Conservation (phyloP, 1,140 invertebrate species). For the Anthonomus grandis region DNA sequence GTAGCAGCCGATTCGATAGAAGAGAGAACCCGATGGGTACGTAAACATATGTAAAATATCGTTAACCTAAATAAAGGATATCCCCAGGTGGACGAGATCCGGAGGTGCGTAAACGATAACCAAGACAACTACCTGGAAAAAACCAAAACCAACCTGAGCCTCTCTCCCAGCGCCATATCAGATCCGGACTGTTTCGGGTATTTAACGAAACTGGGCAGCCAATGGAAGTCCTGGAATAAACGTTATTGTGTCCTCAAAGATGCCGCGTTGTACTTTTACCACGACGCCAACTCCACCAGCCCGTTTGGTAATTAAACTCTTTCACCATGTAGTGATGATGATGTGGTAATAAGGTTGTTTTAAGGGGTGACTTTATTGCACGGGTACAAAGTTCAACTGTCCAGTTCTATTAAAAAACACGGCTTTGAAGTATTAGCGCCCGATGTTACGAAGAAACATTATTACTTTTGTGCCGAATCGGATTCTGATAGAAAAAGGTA, state of each 20-base stretch:
- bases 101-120: conserved; percentile 61
- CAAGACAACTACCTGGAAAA: conserved; percentile 76
- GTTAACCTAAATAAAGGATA: conserved; percentile 27
- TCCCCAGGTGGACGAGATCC: conserved; percentile 60
- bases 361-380: conserved; percentile 86
- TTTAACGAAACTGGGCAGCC: conserved; percentile 75
- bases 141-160: conserved; percentile 64
- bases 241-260: conserved; percentile 94
- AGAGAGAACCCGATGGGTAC: conserved; percentile 67
- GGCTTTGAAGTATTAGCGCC: conserved; percentile 90
- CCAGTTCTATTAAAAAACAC: conserved; percentile 75
- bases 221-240: conserved; percentile 82
- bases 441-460: conserved; percentile 79
- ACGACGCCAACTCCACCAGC: conserved; percentile 77
- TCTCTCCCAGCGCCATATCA: conserved; percentile 68
- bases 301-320: conserved; percentile 70
- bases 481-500: conserved; percentile 96
- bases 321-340: neutral
- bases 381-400: conserved; percentile 85
- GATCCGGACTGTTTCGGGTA: conserved; percentile 89
- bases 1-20: conserved; percentile 79
- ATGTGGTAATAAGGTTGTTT: neutral
- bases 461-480: conserved; percentile 90
- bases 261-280: conserved; percentile 92
- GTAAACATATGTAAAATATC: neutral